Percentiles rank a stretch among this genome's conserved stretches.
These are phyloP conservation scores for Aethes cnicana DNA, from an alignment of 2,888 invertebrate genomes.

Conservation along the genomic window DNA sequence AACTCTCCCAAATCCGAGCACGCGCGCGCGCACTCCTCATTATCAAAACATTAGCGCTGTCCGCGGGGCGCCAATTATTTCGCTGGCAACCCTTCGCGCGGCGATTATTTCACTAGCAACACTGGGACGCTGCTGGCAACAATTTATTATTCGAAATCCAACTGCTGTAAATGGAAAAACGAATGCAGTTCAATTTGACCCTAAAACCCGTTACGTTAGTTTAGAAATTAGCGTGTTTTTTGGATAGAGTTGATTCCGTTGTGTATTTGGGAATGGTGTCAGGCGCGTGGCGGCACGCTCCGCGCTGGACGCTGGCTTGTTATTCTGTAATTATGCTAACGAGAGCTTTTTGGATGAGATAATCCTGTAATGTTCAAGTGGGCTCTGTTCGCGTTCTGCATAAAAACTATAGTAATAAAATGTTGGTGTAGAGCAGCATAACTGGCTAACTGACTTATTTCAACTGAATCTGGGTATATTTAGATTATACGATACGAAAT, in stretches of 20 bases:
- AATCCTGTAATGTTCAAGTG: constrained; percentile 27
- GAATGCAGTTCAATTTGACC: constrained; percentile 35
- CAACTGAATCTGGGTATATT: too few relatives aligned
- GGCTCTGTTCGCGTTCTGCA: constrained; percentile 10
- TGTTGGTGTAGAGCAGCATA: too few relatives aligned
- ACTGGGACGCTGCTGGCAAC: constrained; percentile 64
- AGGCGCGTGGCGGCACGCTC: constrained; percentile 26
- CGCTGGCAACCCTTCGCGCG: constrained; percentile 70
- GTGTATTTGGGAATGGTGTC: background rate
- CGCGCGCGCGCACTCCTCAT: constrained; percentile 65
- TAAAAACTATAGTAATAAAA: background rate
- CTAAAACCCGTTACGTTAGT: constrained; percentile 42
- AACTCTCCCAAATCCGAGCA: constrained; percentile 64
- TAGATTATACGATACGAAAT: too few relatives aligned
- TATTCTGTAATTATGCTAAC: constrained; percentile 30
- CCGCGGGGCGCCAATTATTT: constrained; percentile 80
- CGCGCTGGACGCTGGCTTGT: constrained; percentile 21
- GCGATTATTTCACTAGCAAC: constrained; percentile 65
- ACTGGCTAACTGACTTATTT: too few relatives aligned
- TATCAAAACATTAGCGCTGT: constrained; percentile 76
- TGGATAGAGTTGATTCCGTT: background rate
- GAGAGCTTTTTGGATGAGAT: constrained; percentile 23
- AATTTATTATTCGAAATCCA: constrained; percentile 15
- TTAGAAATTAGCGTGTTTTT: background rate
- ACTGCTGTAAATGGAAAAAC: constrained; percentile 9